phyloP scores from a whole-genome alignment of 2,888 invertebrate genomes.

The Tromatobia lineatoria region DNA sequence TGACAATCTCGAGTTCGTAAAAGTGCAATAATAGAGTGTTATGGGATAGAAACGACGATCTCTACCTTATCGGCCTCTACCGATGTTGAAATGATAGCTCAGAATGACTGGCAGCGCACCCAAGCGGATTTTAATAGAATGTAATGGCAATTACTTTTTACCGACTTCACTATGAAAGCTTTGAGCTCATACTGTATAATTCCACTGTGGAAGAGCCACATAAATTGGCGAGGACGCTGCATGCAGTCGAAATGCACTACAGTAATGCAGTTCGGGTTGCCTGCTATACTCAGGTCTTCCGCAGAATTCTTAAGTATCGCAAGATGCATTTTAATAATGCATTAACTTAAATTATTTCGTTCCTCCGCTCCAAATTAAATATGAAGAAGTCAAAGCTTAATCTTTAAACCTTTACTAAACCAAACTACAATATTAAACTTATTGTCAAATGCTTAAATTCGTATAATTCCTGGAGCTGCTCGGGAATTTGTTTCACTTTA shows the following conservation, averaged over 20 bases:
- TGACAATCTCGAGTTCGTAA: neutral
- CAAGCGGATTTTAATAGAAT: constrained; percentile 1
- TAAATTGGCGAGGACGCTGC: neutral
- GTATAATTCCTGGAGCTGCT: too few species aligned
- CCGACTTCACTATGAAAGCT: neutral
- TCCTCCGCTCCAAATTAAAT: neutral
- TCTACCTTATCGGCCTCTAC: neutral
- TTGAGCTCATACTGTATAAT: neutral
- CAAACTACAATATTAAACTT: neutral
- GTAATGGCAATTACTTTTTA: neutral
- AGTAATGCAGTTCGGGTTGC: neutral
- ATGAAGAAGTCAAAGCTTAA: too few species aligned
- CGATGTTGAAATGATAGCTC: neutral
- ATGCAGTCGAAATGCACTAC: constrained; percentile 6
- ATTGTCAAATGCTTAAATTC: too few species aligned
- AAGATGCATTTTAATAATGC: neutral
- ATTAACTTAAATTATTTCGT: neutral
- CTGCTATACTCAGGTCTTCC: neutral
- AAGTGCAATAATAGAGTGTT: neutral
- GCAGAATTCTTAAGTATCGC: neutral
- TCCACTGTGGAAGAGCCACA: neutral
- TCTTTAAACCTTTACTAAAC: neutral
- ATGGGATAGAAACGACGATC: neutral
- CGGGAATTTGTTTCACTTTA: too few species aligned
- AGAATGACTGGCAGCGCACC: constrained; percentile 11